Evolutionary conservation across 2,888 invertebrate species (phyloP).

Genomic region (Scotopteryx bipunctaria): DNA sequence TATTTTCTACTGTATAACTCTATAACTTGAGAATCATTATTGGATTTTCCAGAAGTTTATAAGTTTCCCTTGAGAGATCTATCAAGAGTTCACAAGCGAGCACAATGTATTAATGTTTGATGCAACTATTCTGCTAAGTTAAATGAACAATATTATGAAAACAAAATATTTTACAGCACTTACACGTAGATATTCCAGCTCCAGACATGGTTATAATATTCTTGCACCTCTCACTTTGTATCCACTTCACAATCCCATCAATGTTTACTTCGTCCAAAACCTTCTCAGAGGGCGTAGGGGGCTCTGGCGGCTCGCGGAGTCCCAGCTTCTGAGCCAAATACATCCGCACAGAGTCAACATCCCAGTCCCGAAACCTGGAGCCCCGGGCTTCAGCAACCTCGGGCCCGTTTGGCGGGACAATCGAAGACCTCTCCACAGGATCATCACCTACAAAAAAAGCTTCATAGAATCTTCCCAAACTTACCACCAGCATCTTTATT

Average conservation of each 20-base stretch:
- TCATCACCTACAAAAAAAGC: conserved; percentile 54
- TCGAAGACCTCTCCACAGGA: conserved; percentile 47
- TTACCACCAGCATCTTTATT: conserved; percentile 3
- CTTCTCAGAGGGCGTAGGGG: conserved; percentile 58
- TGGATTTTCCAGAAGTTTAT: too few species aligned
- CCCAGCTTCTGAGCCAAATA: conserved; percentile 87
- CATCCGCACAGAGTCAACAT: conserved; percentile 85
- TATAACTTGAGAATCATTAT: too few species aligned
- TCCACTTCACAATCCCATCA: conserved; percentile 91
- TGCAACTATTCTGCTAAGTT: too few species aligned
- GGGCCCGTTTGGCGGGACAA: conserved; percentile 67
- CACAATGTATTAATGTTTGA: too few species aligned
- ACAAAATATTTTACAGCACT: conserved; percentile 50
- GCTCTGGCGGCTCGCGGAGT: conserved; percentile 75
- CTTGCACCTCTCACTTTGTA: conserved; percentile 89
- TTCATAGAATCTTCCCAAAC: neutral
- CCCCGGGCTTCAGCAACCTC: conserved; percentile 62
- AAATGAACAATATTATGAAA: too few species aligned
- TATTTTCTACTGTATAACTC: too few species aligned
- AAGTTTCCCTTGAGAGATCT: too few species aligned
- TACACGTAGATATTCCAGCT: conserved; percentile 98
- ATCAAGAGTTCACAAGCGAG: too few species aligned
- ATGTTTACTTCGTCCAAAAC: conserved; percentile 88
- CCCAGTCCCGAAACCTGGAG: conserved; percentile 70
- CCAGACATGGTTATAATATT: conserved; percentile 97